These are phyloP conservation scores for Microtus richardsoni DNA, from an alignment of 2,113 vertebrate genomes.

Conservation along the genomic window DNA sequence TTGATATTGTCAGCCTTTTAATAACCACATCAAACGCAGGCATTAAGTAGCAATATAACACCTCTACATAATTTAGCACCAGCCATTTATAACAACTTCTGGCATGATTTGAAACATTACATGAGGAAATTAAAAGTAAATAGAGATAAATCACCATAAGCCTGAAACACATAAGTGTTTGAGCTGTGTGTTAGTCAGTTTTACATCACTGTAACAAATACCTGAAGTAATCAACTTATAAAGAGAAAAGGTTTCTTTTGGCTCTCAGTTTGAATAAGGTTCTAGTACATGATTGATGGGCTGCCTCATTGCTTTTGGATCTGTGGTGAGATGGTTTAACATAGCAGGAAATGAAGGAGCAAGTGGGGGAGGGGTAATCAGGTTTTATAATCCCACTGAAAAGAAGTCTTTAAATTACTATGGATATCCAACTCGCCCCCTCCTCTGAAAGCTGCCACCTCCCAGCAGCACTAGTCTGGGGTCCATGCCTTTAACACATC, in stretches of 20 bases:
- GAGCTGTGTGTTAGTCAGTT: conserved; percentile 26
- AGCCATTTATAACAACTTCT: conserved; percentile 63
- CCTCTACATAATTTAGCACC: conserved; percentile 78
- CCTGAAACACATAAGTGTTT: conserved; percentile 76
- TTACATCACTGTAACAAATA: background rate
- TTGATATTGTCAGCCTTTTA: conserved; percentile 85
- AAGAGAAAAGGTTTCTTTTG: background rate
- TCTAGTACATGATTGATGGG: too few species aligned
- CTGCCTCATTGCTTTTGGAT: background rate
- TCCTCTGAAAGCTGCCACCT: background rate
- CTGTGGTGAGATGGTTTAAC: background rate
- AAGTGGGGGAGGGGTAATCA: background rate
- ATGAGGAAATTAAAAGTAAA: conserved; percentile 86
- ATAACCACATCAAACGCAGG: conserved; percentile 84
- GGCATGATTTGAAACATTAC: conserved; percentile 77
- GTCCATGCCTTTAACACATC: too few species aligned
- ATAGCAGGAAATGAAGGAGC: too few species aligned
- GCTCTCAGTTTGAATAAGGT: background rate
- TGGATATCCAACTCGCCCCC: rapidly evolving
- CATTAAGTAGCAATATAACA: conserved; percentile 80
- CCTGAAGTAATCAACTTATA: background rate
- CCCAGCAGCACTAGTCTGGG: background rate
- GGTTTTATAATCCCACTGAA: too few species aligned
- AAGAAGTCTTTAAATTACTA: too few species aligned
- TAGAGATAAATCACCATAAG: conserved; percentile 82